phyloP scores from a whole-genome alignment of 2,113 vertebrate species.

The Camelus bactrianus region DNA sequence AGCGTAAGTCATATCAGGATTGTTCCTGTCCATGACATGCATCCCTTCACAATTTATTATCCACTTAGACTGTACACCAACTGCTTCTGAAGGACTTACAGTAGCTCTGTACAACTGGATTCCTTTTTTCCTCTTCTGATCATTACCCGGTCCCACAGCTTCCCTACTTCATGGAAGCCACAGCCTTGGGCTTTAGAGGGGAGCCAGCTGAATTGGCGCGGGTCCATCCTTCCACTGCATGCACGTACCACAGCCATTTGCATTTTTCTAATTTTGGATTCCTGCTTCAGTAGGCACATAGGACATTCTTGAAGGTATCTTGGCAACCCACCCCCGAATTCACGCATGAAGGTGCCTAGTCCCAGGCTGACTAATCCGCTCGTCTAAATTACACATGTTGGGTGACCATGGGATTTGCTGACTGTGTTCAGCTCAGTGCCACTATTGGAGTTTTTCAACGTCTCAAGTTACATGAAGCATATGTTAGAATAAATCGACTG shows the following conservation, averaged over 20 bases:
- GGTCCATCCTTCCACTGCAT: background rate
- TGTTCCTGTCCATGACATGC: background rate
- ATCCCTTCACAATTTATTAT: background rate
- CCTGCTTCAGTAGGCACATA: slow-evolving; percentile 73
- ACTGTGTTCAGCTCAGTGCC: slow-evolving; percentile 46
- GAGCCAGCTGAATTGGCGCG: slow-evolving; percentile 67
- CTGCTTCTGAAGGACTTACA: slow-evolving; percentile 11
- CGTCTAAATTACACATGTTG: slow-evolving; percentile 65
- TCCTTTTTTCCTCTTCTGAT: slow-evolving; percentile 11
- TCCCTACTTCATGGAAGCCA: slow-evolving; percentile 2
- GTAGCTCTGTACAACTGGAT: background rate
- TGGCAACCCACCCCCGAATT: slow-evolving; percentile 71
- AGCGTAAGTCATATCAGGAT: background rate
- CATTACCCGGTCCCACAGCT: background rate
- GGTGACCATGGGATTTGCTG: slow-evolving; percentile 68
- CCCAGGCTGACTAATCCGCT: slow-evolving; percentile 74
- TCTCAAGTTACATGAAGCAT: slow-evolving; percentile 68
- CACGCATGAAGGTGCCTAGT: slow-evolving; percentile 65
- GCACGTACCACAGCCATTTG: slow-evolving; percentile 66
- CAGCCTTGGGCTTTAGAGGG: slow-evolving; percentile 37
- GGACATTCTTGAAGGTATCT: slow-evolving; percentile 68
- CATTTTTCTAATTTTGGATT: slow-evolving; percentile 82
- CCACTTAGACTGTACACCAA: background rate
- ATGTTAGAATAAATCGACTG: slow-evolving; percentile 72
- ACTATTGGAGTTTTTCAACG: slow-evolving; percentile 52